These are phyloP conservation scores for Cotesia vestalis DNA, from an alignment of 1,140 invertebrate species.

Conservation along the genomic window DNA sequence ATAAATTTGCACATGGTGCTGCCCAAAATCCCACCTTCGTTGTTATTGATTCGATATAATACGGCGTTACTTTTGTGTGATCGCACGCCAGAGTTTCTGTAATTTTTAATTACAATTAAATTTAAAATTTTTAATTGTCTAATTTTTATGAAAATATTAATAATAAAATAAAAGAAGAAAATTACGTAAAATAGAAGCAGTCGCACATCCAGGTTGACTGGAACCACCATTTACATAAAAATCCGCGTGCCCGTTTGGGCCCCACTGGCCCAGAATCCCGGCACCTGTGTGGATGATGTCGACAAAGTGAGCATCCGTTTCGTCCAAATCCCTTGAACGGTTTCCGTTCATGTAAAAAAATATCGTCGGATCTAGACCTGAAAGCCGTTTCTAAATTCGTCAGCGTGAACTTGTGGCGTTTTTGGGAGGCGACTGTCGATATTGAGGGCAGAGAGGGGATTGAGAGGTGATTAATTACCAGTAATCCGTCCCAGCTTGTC, in stretches of 20 bases:
- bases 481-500: constrained; percentile 82
- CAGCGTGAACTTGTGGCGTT: too few relatives aligned
- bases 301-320: constrained; percentile 85
- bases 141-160: constrained; percentile 2
- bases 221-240: constrained; percentile 92
- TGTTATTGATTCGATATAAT: constrained; percentile 87
- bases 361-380: constrained; percentile 84
- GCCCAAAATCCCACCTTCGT: constrained; percentile 82
- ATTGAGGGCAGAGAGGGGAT: too few relatives aligned
- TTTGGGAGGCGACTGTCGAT: too few relatives aligned
- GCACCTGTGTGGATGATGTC: constrained; percentile 90
- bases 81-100: constrained; percentile 85
- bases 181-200: constrained; percentile 78
- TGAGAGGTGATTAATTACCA: constrained; percentile 62
- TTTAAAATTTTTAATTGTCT: not conserved
- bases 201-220: constrained; percentile 85
- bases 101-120: constrained; percentile 23
- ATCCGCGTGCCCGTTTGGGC: constrained; percentile 86
- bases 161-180: constrained; percentile 22
- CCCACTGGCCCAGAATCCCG: constrained; percentile 84
- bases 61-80: constrained; percentile 87
- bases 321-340: constrained; percentile 82
- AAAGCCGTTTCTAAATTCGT: constrained; percentile 38
- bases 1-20: constrained; percentile 80
- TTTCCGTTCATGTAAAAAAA: constrained; percentile 83